Evolutionary conservation across 2,113 vertebrate species (phyloP), one percentile per base, ranked within the genome.

Genomic region (Ctenodactylus gundi): DNA sequence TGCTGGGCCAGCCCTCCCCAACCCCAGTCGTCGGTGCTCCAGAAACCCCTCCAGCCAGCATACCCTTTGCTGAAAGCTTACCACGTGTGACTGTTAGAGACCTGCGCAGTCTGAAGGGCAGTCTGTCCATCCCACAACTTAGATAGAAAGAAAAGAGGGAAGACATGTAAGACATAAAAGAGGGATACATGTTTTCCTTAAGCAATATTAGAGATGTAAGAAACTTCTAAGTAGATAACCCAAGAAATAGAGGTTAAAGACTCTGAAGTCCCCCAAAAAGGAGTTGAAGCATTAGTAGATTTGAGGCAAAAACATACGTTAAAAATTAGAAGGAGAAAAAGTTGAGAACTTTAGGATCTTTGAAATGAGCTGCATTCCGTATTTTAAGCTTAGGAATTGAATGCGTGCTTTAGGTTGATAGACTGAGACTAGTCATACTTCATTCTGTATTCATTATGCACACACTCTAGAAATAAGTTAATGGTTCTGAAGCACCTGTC

Each of bases 391-490:
- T 80, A 18, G 64, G 44, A 20, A 55, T 41, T 39, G 36, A 58
- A 60, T 51, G 10, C 31, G 44, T 46, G 46, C 7, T 8, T 85
- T 44, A 77, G 31, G 18, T 46, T 75, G 67, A 75, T 14, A 49
- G 64, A 85, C 60, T 29, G 29, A 92, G 23, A 72, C 73, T 14
- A 84, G 7, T 23, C 55, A 82, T 51, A 25, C 55, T 85, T 80
- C 14, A 80, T 68, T 70, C 23, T 17, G 36, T 70, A 14, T 46
- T 93, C 73, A 84, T 67, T 84, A 72, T 39, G 64, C 68, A 85
- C 51, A 12, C 29, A 51, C 70, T 88, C 49, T 75, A 80, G 60
- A 92, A 93, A 49, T 46, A 80, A 73, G 44, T 85, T 76, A 92
- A 18, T 25, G 41, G 8, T 27, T 65, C 10, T 55, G 20, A 65